Evolutionary conservation across 2,113 vertebrate genomes (phyloP).

Genomic region (Pseudorectes ferrugineus): DNA sequence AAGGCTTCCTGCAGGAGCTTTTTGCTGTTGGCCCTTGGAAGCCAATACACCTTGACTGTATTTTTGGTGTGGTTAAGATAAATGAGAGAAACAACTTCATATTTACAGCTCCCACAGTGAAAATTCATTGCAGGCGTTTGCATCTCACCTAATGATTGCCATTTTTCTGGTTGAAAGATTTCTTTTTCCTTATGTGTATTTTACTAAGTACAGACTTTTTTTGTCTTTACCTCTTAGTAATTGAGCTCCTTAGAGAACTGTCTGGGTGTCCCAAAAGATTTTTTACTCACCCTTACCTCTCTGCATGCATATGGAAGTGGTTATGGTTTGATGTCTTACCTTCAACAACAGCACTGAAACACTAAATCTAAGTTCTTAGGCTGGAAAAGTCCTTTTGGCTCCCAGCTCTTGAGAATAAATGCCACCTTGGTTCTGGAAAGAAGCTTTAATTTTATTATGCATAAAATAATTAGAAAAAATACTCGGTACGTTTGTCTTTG

Average conservation of each 20-base stretch:
- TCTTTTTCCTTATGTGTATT: not conserved
- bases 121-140: not conserved
- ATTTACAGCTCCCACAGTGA: not conserved
- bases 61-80: not conserved
- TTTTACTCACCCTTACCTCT: not conserved
- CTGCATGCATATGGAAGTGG: not conserved
- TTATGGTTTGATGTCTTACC: not conserved
- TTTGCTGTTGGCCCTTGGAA: not conserved
- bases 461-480: constrained; percentile 24
- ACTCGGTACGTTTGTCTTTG: not conserved
- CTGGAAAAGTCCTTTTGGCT: not conserved
- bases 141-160: not conserved
- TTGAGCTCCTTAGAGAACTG: not conserved
- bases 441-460: constrained; percentile 21
- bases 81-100: not conserved
- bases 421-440: constrained; percentile 5
- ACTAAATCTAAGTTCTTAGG: not conserved
- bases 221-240: not conserved
- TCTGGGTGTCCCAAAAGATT: not conserved
- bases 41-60: not conserved
- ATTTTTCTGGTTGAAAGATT: not conserved
- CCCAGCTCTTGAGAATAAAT: not conserved
- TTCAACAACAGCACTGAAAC: not conserved
- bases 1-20: not conserved
- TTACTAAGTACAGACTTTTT: not conserved